These are phyloP conservation scores for Drosophila nannoptera DNA, from an alignment of 1,140 invertebrate genomes.

Conservation along the genomic window DNA sequence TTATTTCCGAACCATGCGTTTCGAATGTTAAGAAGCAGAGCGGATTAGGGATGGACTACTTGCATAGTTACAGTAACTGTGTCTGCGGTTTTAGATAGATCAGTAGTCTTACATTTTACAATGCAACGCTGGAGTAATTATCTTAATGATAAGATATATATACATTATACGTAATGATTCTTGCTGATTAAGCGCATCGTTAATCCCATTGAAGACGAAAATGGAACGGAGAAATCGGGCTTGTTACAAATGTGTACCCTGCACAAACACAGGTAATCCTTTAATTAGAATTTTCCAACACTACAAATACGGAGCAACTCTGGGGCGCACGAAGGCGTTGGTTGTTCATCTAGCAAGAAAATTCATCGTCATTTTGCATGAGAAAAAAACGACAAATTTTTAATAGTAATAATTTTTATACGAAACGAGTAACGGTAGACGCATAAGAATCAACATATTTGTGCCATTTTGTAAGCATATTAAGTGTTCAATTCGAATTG, in stretches of 20 bases:
- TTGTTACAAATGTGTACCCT: not conserved
- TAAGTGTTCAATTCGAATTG: slow-evolving; percentile 62
- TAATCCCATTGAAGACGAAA: not conserved
- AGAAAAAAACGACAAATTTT: slow-evolving; percentile 74
- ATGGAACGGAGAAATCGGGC: not conserved
- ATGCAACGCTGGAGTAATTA: slow-evolving; percentile 7
- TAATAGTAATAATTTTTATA: slow-evolving; percentile 69
- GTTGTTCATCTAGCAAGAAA: slow-evolving; percentile 73
- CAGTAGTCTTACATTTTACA: not conserved
- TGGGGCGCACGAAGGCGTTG: slow-evolving; percentile 65
- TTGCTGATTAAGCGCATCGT: not conserved
- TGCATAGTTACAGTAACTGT: not conserved
- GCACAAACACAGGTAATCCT: not conserved
- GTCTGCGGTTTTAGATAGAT: no score
- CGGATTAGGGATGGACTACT: slow-evolving; percentile 1
- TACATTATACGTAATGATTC: not conserved
- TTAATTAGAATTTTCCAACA: slow-evolving; percentile 17
- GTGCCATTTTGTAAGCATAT: slow-evolving; percentile 74
- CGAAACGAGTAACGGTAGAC: slow-evolving; percentile 62
- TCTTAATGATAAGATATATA: slow-evolving; percentile 2
- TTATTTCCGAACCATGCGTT: slow-evolving; percentile 50
- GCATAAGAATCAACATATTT: slow-evolving; percentile 68
- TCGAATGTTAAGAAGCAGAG: slow-evolving; percentile 19
- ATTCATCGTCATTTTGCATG: slow-evolving; percentile 73
- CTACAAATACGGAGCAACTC: slow-evolving; percentile 33